Percentiles rank a stretch among this genome's conserved stretches.
These are phyloP conservation scores for Danio tinwini DNA, from an alignment of 2,797 vertebrate genomes.

Conservation along the genomic window DNA sequence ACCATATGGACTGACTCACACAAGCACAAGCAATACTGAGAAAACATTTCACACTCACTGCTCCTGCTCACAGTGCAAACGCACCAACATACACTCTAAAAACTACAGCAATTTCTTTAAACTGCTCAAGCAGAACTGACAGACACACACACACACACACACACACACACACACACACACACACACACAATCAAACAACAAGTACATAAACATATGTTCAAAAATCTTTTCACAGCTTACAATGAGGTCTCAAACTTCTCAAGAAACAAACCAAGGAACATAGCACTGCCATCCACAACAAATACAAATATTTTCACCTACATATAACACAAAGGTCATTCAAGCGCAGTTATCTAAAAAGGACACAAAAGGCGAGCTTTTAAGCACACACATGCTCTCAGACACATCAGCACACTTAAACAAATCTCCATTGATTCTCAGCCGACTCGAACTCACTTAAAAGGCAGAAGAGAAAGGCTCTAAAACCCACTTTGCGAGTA, in stretches of 20 bases:
- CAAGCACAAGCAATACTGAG: conserved; percentile 53
- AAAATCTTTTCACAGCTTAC: neutral
- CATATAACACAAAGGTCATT: neutral
- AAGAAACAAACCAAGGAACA: neutral
- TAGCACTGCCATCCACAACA: neutral
- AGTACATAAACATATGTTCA: neutral
- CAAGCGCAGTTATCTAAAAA: conserved; percentile 16
- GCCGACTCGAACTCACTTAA: conserved; percentile 35
- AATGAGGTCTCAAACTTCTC: neutral
- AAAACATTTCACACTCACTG: conserved; percentile 53
- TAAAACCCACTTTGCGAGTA: conserved; percentile 39
- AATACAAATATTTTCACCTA: conserved; percentile 1
- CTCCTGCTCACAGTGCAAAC: conserved; percentile 32
- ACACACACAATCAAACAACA: neutral
- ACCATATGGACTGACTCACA: conserved; percentile 42
- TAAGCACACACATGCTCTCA: conserved; percentile 16
- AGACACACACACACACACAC: neutral
- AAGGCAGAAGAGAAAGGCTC: conserved; percentile 47
- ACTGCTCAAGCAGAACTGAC: conserved; percentile 16
- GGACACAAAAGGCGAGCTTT: conserved; percentile 14
- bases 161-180: too few species aligned
- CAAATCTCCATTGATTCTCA: conserved; percentile 44
- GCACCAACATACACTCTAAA: neutral
- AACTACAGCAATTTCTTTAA: neutral
- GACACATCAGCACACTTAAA: conserved; percentile 14